These are phyloP conservation scores for Barbus barbus DNA, from an alignment of 2,113 vertebrate species.

Conservation along the genomic window DNA sequence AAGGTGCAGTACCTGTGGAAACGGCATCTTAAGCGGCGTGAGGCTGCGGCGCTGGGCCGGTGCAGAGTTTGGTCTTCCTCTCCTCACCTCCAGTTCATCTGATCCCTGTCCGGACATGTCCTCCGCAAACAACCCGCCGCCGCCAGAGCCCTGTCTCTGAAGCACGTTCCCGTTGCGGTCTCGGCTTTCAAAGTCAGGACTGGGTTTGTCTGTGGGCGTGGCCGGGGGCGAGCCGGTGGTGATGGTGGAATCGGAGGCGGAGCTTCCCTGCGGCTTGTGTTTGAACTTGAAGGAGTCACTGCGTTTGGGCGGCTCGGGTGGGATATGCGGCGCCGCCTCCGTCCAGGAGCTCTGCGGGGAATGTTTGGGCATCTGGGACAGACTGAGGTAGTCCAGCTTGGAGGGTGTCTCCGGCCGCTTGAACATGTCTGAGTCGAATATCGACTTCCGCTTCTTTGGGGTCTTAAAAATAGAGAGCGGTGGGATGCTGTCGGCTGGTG, in stretches of 20 bases:
- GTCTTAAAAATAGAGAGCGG: conserved; percentile 94
- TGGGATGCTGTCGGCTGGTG: conserved; percentile 73
- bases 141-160: conserved; percentile 16
- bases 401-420: conserved; percentile 85
- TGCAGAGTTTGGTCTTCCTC: conserved; percentile 91
- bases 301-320: conserved; percentile 89
- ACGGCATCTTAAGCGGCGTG: conserved; percentile 81
- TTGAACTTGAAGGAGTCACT: conserved; percentile 95
- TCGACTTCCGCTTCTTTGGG: conserved; percentile 90
- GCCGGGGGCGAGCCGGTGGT: conserved; percentile 83
- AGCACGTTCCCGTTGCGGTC: conserved; percentile 71
- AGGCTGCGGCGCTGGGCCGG: conserved; percentile 88
- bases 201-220: conserved; percentile 70
- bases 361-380: conserved; percentile 78
- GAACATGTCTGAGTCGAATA: conserved; percentile 90
- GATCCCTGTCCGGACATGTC: conserved; percentile 77
- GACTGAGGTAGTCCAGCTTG: conserved; percentile 84
- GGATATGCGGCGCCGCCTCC: conserved; percentile 74
- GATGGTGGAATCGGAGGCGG: conserved; percentile 88
- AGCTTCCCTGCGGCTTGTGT: conserved; percentile 88
- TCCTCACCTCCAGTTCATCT: conserved; percentile 82
- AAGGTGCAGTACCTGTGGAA: conserved; percentile 81
- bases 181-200: conserved; percentile 67
- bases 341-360: conserved; percentile 83
- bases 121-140: conserved; percentile 54